Conservation (phyloP, 2,797 vertebrate genomes). For the Neomorphus geoffroyi region DNA sequence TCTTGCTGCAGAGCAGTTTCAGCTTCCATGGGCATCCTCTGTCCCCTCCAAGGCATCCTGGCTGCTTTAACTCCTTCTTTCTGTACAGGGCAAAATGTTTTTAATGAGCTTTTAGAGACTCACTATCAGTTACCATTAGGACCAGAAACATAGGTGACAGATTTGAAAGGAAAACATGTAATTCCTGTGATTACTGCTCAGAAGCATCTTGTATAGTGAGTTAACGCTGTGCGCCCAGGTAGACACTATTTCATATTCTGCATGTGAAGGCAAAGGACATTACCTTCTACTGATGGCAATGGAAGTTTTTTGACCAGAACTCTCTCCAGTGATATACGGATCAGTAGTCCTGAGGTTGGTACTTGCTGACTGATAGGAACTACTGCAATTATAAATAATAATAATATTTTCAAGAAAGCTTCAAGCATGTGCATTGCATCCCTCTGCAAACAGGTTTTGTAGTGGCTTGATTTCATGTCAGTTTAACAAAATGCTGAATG, state of each 20-base stretch:
- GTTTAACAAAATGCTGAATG: constrained; percentile 66
- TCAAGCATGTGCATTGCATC: background rate
- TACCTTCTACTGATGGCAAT: background rate
- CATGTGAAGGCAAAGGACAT: background rate
- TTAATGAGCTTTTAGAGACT: background rate
- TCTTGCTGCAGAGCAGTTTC: background rate
- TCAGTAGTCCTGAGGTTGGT: background rate
- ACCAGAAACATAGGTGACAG: background rate
- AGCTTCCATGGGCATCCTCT: background rate
- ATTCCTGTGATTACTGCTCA: background rate
- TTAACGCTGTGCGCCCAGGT: background rate
- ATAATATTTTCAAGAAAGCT: background rate
- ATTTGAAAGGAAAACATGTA: background rate
- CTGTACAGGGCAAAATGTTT: background rate
- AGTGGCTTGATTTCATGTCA: constrained; percentile 61
- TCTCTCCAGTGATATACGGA: background rate
- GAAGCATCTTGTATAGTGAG: background rate
- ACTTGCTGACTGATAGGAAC: background rate
- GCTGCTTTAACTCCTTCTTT: background rate
- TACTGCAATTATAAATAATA: background rate
- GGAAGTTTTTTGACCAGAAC: background rate
- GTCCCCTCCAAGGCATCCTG: background rate
- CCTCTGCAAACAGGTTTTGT: constrained; percentile 37
- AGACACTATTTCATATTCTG: background rate
- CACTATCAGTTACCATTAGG: background rate